Evolutionary conservation across 2,113 vertebrate genomes (phyloP).

Genomic region (Phylloscopus whistleri): DNA sequence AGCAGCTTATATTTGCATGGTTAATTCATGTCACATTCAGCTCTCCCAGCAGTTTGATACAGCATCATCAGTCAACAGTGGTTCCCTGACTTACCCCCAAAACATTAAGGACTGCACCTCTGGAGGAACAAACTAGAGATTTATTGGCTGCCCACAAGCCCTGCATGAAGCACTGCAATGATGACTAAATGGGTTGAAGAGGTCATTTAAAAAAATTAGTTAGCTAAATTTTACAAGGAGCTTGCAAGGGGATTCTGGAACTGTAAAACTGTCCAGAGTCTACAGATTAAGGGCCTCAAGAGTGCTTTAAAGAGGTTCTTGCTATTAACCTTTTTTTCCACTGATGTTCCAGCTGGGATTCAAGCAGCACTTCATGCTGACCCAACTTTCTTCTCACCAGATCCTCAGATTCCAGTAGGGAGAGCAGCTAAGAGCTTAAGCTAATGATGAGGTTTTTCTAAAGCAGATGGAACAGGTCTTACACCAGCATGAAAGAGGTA

Average conservation of each 20-base stretch:
- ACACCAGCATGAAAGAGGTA: background rate
- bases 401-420: background rate
- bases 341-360: background rate
- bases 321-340: background rate
- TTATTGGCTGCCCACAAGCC: background rate
- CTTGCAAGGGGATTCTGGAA: background rate
- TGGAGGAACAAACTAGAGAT: background rate
- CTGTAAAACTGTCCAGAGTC: background rate
- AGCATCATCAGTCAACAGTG: background rate
- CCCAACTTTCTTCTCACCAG: background rate
- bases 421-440: background rate
- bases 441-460: background rate
- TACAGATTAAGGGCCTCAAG: background rate
- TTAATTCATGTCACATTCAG: background rate
- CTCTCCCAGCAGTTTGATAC: background rate
- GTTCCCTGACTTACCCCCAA: background rate
- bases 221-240: background rate
- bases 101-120: background rate
- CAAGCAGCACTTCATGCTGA: background rate
- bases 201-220: background rate
- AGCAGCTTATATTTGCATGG: background rate
- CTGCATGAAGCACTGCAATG: background rate
- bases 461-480: background rate
- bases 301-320: background rate
- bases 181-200: background rate